Base-by-base conservation (phyloP, 2,797 vertebrate genomes). In the Rhynchonycteris naso region DNA sequence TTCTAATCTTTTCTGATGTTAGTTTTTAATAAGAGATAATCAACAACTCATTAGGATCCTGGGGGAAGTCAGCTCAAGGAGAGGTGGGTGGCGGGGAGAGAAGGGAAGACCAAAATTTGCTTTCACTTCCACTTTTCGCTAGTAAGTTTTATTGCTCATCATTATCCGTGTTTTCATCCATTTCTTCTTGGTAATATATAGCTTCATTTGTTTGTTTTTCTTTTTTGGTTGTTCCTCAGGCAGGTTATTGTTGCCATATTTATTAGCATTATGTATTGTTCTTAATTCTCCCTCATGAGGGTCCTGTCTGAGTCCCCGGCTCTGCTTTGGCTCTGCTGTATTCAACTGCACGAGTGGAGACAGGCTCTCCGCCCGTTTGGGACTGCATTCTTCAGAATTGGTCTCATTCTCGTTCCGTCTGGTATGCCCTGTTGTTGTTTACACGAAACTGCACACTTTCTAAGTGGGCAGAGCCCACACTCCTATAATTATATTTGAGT, bases 1-100 rank as follows among this genome's bases (percentile, higher is more conserved):
- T 96, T 97, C 78, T 96, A 86, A 89, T 95, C 65, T 95, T 98
- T 97, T 94, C 43, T 93, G 82, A 89, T 97, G 93, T 97, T 96
- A 14, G n/a, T 97, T 90, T 98, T 97, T 95, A 92, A 97, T 66
- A 97, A 96, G 79, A 97, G 71, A 96, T 92, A 97, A 97, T 97
- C 93, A 97, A 97, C 93, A 98, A 93, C 94, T 98, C 97, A 97
- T 98, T 98, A 97, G 81, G 63, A 76, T 75, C 58, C 81, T 89
- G 56, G 56, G 92, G 82, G 93, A 93, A 88, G 74, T n/a, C n/a
- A n/a, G 54, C 21, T 43, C 43, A 43, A 43, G 43, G 43, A 75
- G 47, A 13, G 47, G 54, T 12, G 38, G 52, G 74, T 13, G 52
- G 26, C 52, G 33, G 76, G 16, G 13, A 35, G 68, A 65, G 4